phyloP scores from a whole-genome alignment of 2,888 invertebrate genomes.

The Microplitis deprimator region DNA sequence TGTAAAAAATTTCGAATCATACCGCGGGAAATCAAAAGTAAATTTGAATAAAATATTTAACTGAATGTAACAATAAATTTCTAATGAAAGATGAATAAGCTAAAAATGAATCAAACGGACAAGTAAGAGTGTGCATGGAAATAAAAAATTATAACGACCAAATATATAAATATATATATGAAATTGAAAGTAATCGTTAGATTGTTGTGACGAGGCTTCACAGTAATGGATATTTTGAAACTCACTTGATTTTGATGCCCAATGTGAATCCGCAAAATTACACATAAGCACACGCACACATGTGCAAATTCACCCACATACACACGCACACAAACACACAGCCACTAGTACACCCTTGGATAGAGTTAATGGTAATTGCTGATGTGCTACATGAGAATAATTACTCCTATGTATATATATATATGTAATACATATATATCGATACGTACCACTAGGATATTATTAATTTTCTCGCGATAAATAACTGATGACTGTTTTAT shows the following conservation, averaged over 20 bases:
- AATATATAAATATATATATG: not conserved
- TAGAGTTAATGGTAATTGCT: not conserved
- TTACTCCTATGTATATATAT: not conserved
- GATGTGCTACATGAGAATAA: not conserved
- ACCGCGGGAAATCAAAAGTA: not conserved
- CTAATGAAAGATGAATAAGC: not conserved
- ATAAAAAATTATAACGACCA: not conserved
- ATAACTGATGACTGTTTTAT: not conserved
- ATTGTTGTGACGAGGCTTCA: not conserved
- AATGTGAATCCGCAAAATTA: not conserved
- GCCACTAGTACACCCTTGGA: not conserved
- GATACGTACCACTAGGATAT: not conserved
- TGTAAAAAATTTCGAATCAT: not conserved
- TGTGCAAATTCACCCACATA: too few species aligned
- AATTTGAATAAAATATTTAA: not conserved
- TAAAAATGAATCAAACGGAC: not conserved
- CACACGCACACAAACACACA: not conserved
- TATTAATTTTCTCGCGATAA: not conserved
- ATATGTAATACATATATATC: too few species aligned
- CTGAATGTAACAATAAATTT: not conserved
- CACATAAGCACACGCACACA: too few species aligned
- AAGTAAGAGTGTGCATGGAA: not conserved
- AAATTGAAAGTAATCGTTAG: not conserved
- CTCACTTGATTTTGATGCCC: not conserved
- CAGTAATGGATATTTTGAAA: constrained; percentile 1